A percentile compares a stretch with the other conserved stretches of the same genome.
These are phyloP conservation scores for Ditula angustiorana DNA, from an alignment of 2,888 invertebrate genomes.

Conservation along the genomic window DNA sequence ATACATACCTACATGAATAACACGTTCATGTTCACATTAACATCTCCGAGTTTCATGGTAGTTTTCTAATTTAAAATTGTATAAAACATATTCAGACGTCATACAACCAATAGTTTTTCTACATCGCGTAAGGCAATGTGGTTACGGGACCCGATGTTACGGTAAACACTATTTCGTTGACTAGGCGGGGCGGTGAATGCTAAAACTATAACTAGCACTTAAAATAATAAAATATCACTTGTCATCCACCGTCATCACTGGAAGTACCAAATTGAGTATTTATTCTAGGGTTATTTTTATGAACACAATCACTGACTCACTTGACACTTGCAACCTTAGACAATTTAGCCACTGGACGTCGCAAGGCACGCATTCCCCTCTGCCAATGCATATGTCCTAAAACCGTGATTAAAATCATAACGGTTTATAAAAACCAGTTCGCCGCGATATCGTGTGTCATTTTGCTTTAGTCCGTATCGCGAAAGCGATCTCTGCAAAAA, in stretches of 20 bases:
- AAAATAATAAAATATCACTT: slow-evolving; percentile 76
- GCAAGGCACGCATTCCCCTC: too few species aligned
- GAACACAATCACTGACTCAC: slow-evolving; percentile 72
- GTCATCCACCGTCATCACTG: slow-evolving; percentile 77
- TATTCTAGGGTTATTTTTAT: slow-evolving; percentile 55
- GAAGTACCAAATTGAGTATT: slow-evolving; percentile 57
- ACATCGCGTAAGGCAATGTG: slow-evolving; percentile 26
- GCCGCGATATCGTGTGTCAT: too few species aligned
- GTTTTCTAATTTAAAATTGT: too few species aligned
- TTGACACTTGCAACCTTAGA: slow-evolving; percentile 43
- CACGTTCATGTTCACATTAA: too few species aligned
- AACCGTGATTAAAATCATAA: too few species aligned
- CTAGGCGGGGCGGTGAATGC: slow-evolving; percentile 75
- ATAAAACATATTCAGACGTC: neutral
- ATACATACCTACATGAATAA: too few species aligned
- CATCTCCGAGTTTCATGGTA: too few species aligned
- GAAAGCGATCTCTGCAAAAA: too few species aligned
- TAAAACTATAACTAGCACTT: slow-evolving; percentile 37
- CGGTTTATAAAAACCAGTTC: too few species aligned
- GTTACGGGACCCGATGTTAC: slow-evolving; percentile 13
- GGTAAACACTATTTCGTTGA: slow-evolving; percentile 70
- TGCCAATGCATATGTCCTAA: too few species aligned
- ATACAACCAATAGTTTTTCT: slow-evolving; percentile 10
- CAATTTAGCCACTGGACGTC: too few species aligned
- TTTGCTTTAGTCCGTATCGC: too few species aligned